Evolutionary conservation across 2,797 vertebrate species (phyloP).

Genomic region (Siniperca scherzeri): DNA sequence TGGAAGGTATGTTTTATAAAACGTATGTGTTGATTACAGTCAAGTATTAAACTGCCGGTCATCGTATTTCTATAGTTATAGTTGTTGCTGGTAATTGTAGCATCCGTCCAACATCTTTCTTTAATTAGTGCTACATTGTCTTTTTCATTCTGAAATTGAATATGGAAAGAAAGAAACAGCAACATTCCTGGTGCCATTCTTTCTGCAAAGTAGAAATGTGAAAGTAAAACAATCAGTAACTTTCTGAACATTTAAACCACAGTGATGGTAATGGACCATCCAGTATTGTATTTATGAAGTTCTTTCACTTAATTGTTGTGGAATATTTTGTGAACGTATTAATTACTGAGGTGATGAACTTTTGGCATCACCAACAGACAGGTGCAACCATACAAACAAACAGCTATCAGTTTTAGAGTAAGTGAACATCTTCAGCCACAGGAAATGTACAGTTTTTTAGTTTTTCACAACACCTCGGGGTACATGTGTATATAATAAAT

Average conservation of each 20-base stretch:
- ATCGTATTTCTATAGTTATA: not conserved
- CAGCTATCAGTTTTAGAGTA: not conserved
- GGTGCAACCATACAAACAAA: not conserved
- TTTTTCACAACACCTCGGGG: too few relatives aligned
- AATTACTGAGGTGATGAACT: constrained; percentile 6
- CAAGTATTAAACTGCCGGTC: not conserved
- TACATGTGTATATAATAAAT: not conserved
- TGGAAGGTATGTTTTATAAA: not conserved
- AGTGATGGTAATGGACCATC: not conserved
- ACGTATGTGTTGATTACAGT: not conserved
- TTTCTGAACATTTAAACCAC: not conserved
- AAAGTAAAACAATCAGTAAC: not conserved
- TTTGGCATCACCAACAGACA: not conserved
- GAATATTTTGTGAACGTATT: not conserved
- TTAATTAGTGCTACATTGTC: not conserved
- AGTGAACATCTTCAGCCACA: not conserved
- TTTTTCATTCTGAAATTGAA: not conserved
- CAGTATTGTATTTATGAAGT: not conserved
- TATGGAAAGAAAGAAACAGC: not conserved
- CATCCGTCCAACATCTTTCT: not conserved
- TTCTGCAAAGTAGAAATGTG: not conserved
- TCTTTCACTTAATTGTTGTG: constrained; percentile 3
- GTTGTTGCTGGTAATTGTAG: not conserved
- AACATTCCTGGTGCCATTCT: not conserved
- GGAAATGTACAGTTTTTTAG: not conserved